Evolutionary conservation across 2,113 vertebrate species (phyloP).

Genomic region (Paratilapia polleni): DNA sequence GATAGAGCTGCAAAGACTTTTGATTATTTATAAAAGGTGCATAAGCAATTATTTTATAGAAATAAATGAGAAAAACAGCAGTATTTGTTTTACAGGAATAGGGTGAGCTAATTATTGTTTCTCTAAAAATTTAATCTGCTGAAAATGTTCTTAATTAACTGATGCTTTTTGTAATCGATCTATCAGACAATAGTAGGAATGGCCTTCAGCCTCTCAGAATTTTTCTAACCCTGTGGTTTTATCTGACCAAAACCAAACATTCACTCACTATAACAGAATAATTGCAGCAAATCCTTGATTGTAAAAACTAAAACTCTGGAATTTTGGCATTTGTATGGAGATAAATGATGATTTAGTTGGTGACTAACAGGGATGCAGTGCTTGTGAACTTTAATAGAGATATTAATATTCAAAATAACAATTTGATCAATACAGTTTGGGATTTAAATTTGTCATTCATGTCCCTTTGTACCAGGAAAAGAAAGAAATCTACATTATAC

Average conservation of each 20-base stretch:
- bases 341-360: not conserved
- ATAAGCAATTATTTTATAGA: not conserved
- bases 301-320: not conserved
- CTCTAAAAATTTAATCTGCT: not conserved
- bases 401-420: not conserved
- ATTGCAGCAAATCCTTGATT: not conserved
- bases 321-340: not conserved
- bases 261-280: not conserved
- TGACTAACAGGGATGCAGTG: not conserved
- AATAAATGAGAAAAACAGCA: not conserved
- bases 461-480: not conserved
- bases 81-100: not conserved
- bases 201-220: not conserved
- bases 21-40: conserved; percentile 9
- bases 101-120: not conserved
- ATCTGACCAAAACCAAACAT: not conserved
- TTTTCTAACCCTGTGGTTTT: not conserved
- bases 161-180: not conserved
- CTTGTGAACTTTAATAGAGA: not conserved
- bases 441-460: not conserved
- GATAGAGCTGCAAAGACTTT: not conserved
- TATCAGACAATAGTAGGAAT: not conserved
- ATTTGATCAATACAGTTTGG: not conserved
- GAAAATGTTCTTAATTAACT: not conserved
- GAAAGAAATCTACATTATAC: not conserved